Percentiles rank a stretch among this genome's conserved stretches.
Conservation (phyloP, 2,888 invertebrate genomes). For the Abrostola tripartita region DNA sequence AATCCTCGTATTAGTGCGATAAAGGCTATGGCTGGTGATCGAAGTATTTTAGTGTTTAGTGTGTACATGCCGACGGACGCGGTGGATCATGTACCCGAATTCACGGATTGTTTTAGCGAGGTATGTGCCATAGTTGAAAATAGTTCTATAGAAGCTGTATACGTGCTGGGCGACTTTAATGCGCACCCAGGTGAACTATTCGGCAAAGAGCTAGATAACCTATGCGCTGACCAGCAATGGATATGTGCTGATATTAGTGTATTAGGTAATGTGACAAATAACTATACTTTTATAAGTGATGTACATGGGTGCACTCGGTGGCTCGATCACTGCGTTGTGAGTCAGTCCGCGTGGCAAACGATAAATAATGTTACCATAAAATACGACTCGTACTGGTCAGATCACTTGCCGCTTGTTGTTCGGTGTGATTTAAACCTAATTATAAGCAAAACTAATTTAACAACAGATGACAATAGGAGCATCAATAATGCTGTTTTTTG, state of each 20-base stretch:
- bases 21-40: constrained; percentile 4
- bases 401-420: constrained; percentile 8
- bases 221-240: constrained; percentile 14
- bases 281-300: constrained; percentile 3
- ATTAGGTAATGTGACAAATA: constrained; percentile 4
- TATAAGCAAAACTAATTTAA: too few species aligned
- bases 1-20: constrained; percentile 18
- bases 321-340: constrained; percentile 2
- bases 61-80: constrained; percentile 12
- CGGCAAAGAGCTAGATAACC: constrained; percentile 8
- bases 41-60: constrained; percentile 11
- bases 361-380: neutral
- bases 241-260: constrained; percentile 13
- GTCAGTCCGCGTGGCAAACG: neutral
- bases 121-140: constrained; percentile 13
- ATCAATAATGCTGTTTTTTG: too few species aligned
- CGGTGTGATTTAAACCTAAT: neutral
- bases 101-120: constrained; percentile 13
- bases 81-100: constrained; percentile 2
- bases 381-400: constrained; percentile 3
- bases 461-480: too few species aligned
- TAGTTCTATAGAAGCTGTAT: too few species aligned
- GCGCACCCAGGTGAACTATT: too few species aligned
- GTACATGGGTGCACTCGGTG: neutral
- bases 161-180: too few species aligned